Evolutionary conservation across 2,113 vertebrate genomes (phyloP).

Genomic region (Ia io): DNA sequence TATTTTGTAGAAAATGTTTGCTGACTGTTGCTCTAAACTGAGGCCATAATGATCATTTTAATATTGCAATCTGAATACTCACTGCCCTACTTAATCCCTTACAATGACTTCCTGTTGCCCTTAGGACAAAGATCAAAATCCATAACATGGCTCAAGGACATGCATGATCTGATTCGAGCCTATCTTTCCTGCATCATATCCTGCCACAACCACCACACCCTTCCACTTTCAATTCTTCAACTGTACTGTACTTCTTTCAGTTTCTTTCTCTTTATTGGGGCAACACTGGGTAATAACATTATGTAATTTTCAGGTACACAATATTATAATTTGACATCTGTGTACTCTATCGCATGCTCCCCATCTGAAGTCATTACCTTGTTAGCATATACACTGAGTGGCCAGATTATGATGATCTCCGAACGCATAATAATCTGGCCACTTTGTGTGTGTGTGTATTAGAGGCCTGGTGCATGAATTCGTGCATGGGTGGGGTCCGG

Average conservation of each 20-base stretch:
- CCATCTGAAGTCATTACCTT: background rate
- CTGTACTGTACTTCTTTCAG: background rate
- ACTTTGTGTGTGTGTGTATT: no score
- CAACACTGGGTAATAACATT: background rate
- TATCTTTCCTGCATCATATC: background rate
- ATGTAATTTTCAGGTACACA: background rate
- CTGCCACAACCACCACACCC: background rate
- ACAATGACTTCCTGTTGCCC: background rate
- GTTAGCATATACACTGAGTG: background rate
- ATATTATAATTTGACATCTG: background rate
- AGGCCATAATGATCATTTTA: background rate
- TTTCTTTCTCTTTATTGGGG: background rate
- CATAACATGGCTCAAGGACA: background rate
- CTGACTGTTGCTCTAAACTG: background rate
- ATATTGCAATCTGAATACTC: background rate
- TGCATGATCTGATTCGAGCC: background rate
- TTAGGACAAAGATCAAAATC: background rate
- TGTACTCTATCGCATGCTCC: background rate
- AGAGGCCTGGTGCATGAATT: no score
- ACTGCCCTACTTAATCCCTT: background rate
- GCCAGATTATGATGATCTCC: no score
- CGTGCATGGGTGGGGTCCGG: no score
- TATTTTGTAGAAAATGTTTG: background rate
- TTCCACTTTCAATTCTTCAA: background rate
- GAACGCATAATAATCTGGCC: no score